These are phyloP conservation scores for Tragelaphus buxtoni DNA, from an alignment of 2,113 vertebrate genomes.

Conservation along the genomic window DNA sequence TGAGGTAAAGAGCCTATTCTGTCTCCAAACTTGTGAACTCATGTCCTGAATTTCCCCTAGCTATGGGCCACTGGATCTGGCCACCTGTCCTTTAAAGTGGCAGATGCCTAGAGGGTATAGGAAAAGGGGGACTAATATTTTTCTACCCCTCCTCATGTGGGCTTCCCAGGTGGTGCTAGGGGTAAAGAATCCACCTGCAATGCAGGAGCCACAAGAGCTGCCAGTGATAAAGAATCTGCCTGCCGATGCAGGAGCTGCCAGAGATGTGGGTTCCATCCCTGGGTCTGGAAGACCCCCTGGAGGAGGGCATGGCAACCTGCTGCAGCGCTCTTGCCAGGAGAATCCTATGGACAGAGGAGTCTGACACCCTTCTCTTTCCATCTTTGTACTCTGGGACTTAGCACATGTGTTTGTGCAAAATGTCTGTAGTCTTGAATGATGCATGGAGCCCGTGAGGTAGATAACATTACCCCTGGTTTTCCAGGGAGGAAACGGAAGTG, in stretches of 20 bases:
- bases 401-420: neutral
- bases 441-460: neutral
- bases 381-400: neutral
- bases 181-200: no score
- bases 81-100: neutral
- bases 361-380: neutral
- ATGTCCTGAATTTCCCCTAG: neutral
- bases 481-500: neutral
- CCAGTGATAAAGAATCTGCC: no score
- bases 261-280: no score
- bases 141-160: no score
- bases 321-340: neutral
- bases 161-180: no score
- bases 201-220: no score
- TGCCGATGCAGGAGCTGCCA: no score
- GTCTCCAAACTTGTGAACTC: neutral
- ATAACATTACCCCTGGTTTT: neutral
- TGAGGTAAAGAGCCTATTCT: neutral
- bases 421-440: neutral
- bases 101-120: neutral
- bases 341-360: neutral
- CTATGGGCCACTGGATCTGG: neutral
- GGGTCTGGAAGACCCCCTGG: no score
- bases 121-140: neutral
- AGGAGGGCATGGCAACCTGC: neutral